Evolutionary conservation across 2,113 vertebrate genomes (phyloP).

Genomic region (Sceloporus tristichus): DNA sequence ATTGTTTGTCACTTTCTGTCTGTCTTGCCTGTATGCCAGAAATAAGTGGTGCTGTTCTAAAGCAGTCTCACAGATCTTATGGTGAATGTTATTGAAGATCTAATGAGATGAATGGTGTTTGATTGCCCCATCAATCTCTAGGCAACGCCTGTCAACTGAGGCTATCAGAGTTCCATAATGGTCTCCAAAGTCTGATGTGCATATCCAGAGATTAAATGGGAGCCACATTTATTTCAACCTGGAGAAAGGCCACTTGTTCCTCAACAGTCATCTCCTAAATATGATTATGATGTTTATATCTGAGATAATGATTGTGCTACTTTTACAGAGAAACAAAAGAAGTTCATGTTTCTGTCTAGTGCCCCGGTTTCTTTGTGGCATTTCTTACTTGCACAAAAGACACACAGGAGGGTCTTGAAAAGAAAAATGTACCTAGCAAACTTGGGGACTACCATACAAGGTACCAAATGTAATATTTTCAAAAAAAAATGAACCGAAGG

Average conservation of each 20-base stretch:
- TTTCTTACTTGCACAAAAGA: not conserved
- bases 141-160: constrained; percentile 1
- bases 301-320: not conserved
- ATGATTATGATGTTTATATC: not conserved
- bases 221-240: not conserved
- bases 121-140: constrained; percentile 20
- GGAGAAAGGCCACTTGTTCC: not conserved
- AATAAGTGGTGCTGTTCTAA: not conserved
- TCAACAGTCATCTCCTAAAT: not conserved
- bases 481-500: no score
- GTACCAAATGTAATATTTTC: no score
- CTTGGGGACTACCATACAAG: no score
- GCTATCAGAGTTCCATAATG: not conserved
- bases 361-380: not conserved
- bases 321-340: not conserved
- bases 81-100: not conserved
- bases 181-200: not conserved
- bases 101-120: constrained; percentile 2
- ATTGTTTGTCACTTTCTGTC: not conserved
- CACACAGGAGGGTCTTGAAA: no score
- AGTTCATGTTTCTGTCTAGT: not conserved
- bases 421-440: no score
- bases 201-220: not conserved
- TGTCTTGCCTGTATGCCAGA: not conserved
- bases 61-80: not conserved